phyloP scores from a whole-genome alignment of 2,888 invertebrate genomes.

The Drosophila infuscata region DNA sequence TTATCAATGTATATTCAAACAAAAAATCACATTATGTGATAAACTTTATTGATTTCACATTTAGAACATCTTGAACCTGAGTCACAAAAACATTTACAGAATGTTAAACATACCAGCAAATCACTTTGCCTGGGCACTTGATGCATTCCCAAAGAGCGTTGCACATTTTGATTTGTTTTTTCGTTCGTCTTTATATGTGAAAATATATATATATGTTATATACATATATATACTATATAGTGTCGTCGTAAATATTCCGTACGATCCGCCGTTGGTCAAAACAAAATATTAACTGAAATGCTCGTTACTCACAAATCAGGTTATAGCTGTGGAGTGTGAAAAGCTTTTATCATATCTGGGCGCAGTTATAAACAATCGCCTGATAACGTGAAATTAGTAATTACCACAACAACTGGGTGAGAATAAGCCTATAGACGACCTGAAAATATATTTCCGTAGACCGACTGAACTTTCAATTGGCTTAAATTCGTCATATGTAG shows the following conservation, averaged over 20 bases:
- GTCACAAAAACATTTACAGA: conserved; percentile 16
- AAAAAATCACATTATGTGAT: not conserved
- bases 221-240: conserved; percentile 17
- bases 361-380: conserved; percentile 33
- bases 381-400: conserved; percentile 59
- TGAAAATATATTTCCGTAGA: not conserved
- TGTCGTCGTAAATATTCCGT: not conserved
- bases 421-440: conserved; percentile 21
- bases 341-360: conserved; percentile 72
- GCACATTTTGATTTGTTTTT: conserved; percentile 72
- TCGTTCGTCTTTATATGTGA: conserved; percentile 11
- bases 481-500: not conserved
- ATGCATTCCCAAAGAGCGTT: conserved; percentile 79
- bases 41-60: conserved; percentile 5
- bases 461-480: conserved; percentile 5
- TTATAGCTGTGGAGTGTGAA: conserved; percentile 45
- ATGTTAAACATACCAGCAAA: conserved; percentile 80
- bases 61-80: conserved; percentile 11
- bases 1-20: not conserved
- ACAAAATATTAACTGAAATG: conserved; percentile 64
- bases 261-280: conserved; percentile 46
- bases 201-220: conserved; percentile 4
- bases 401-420: conserved; percentile 40
- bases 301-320: conserved; percentile 30
- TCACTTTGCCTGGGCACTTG: conserved; percentile 82